These are phyloP conservation scores for Arion vulgaris DNA, from an alignment of 1,140 invertebrate species.

Conservation along the genomic window DNA sequence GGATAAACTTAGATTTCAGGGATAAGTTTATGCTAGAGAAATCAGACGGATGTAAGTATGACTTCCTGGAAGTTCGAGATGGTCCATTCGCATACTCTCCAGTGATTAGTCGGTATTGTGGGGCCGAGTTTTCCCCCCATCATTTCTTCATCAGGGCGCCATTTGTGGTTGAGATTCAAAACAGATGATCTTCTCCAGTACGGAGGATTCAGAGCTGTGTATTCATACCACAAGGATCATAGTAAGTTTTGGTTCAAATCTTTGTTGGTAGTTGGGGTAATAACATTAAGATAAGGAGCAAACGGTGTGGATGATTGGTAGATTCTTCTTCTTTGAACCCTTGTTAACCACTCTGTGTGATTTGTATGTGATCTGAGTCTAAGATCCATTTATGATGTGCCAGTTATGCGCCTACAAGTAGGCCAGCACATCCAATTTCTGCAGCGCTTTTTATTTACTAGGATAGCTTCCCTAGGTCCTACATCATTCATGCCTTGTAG, in stretches of 20 bases:
- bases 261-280: too few species aligned
- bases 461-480: too few species aligned
- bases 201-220: constrained; percentile 86
- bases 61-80: constrained; percentile 87
- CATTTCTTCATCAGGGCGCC: constrained; percentile 82
- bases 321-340: too few species aligned
- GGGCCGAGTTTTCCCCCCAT: constrained; percentile 83
- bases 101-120: constrained; percentile 82
- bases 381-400: too few species aligned
- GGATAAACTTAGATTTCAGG: constrained; percentile 85
- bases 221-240: constrained; percentile 68
- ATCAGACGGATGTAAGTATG: constrained; percentile 82
- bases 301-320: too few species aligned
- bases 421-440: too few species aligned
- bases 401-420: too few species aligned
- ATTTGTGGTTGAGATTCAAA: constrained; percentile 87
- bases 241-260: neutral
- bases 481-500: too few species aligned
- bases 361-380: too few species aligned
- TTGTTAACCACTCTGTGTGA: too few species aligned
- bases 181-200: constrained; percentile 89
- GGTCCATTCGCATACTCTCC: constrained; percentile 87
- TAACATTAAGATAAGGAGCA: too few species aligned
- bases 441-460: too few species aligned
- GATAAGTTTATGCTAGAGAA: constrained; percentile 86